Conservation (phyloP, 2,113 vertebrate genomes). For the Pipa parva region DNA sequence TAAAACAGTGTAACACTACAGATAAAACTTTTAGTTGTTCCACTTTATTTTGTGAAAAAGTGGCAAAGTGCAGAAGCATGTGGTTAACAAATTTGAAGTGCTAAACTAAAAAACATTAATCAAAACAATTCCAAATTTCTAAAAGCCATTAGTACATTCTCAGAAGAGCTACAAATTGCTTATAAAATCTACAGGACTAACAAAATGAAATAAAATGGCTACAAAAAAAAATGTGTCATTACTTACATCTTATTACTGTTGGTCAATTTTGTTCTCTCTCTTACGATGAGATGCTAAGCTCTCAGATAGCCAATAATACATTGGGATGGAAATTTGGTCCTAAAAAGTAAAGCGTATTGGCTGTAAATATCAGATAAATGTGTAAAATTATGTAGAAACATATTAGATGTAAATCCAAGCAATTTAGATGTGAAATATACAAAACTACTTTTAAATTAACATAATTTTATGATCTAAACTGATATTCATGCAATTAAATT, state of each 20-base stretch:
- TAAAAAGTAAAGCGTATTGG: slow-evolving; percentile 40
- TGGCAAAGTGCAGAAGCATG: no score
- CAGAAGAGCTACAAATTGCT: slow-evolving; percentile 8
- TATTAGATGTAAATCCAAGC: slow-evolving; percentile 5
- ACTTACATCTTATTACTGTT: slow-evolving; percentile 36
- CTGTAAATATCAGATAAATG: slow-evolving; percentile 43
- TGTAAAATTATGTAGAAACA: slow-evolving; percentile 21
- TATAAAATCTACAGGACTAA: background rate
- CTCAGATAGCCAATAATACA: slow-evolving; percentile 39
- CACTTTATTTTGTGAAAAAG: no score
- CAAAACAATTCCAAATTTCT: no score
- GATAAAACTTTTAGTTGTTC: no score
- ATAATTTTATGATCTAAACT: background rate
- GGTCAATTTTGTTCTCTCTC: slow-evolving; percentile 28
- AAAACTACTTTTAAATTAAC: background rate
- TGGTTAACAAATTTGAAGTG: no score
- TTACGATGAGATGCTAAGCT: slow-evolving; percentile 22
- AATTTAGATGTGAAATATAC: slow-evolving; percentile 10
- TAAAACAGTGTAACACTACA: no score
- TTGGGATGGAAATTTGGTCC: slow-evolving; percentile 17
- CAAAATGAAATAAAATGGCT: slow-evolving; percentile 11
- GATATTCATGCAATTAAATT: background rate
- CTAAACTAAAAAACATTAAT: no score
- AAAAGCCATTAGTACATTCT: slow-evolving; percentile 7
- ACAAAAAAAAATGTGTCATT: slow-evolving; percentile 37